These are phyloP conservation scores for Sarcophaga bullata DNA, from an alignment of 1,140 invertebrate genomes.

Conservation along the genomic window DNA sequence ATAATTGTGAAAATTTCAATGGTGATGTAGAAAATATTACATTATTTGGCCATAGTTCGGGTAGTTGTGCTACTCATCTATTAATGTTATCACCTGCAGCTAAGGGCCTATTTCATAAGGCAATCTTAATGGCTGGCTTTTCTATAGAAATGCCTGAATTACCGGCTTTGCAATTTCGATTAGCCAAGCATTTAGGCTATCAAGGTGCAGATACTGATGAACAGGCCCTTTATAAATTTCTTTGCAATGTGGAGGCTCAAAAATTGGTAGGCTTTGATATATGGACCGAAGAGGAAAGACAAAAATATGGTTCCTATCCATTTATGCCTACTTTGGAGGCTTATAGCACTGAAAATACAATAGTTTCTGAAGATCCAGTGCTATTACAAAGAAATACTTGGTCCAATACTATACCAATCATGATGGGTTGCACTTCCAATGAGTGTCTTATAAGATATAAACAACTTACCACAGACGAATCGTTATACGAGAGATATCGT, in stretches of 20 bases:
- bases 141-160: conserved; percentile 50
- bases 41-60: conserved; percentile 68
- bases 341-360: conserved; percentile 45
- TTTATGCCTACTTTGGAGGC: conserved; percentile 51
- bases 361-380: conserved; percentile 48
- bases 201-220: conserved; percentile 51
- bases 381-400: conserved; percentile 50
- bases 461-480: neutral
- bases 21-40: conserved; percentile 71
- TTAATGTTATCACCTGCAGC: conserved; percentile 55
- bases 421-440: conserved; percentile 48
- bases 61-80: conserved; percentile 62
- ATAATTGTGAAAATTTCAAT: conserved; percentile 71
- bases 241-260: conserved; percentile 46
- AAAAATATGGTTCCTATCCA: neutral
- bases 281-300: conserved; percentile 46
- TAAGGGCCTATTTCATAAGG: conserved; percentile 70
- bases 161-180: conserved; percentile 50
- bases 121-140: conserved; percentile 70
- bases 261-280: conserved; percentile 44
- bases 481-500: neutral
- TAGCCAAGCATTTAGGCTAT: conserved; percentile 57
- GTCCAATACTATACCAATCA: conserved; percentile 54
- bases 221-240: conserved; percentile 46
- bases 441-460: conserved; percentile 33